Base-by-base conservation (phyloP, 2,888 invertebrate species). In the Drosophila pegasa region DNA sequence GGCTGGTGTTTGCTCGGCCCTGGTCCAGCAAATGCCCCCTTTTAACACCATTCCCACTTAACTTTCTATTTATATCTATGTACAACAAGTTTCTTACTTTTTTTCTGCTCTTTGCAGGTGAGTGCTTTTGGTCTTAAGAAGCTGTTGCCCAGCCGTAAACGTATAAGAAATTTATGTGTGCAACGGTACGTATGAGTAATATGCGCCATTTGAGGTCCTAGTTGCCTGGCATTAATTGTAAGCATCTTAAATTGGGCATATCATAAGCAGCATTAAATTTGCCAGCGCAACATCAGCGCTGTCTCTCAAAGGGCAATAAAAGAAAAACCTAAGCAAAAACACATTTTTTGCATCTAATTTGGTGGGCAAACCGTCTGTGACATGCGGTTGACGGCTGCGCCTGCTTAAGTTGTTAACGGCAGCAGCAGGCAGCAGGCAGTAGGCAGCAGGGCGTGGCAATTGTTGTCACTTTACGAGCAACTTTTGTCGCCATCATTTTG, bases 171-270 rank as follows among this genome's bases (percentile, higher is more conserved):
- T 62, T 64, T 50, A 50, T 71, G 60, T 47, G 60, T 41, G 37
- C 55, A 22, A 67, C 52, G 82, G 87, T 84, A 87, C 70, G 84
- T 84, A 84, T 75, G 73, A 67, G 72, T 78, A 71, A 78, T 81
- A 50, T 75, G 51, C 59, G 18, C 22, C 37, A 64, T 71, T 75
- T 68, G 55, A 33, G 68, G 47, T 25, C 48, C 51, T 66, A 63
- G 65, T 60, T 66, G 68, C 29, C 56, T 54, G 50, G 52, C 59
- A 57, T 75, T 73, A 68, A 68, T 78, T 60, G 51, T 60, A 54
- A 63, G 62, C 54, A 48, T 51, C 58, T 75, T 48, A 70, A 70
- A 78, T 74, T 74, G 78, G 47, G 60, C 64, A 41, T 55, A 51
- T 25, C 57, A 20, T 31, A 50, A 40, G 45, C 31, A 31, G 43